Base-by-base conservation (phyloP, 2,888 invertebrate species). In the Eupelmus urozonus region DNA sequence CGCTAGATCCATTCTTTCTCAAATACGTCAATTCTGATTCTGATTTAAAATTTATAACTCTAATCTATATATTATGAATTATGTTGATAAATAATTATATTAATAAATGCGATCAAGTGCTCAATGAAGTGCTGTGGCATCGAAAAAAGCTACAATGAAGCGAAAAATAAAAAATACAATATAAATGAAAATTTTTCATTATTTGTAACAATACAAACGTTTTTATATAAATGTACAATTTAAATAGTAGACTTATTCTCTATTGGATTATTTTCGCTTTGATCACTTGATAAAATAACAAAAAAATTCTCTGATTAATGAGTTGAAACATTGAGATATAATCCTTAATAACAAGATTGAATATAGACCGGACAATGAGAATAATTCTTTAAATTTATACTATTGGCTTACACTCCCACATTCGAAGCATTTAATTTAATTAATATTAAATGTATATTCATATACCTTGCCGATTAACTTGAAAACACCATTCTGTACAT, bases 221-320 rank as follows among this genome's bases (percentile, higher is more conserved):
- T 66, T 75, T 71, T 75, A 71, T 75, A 73, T 65, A 60, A 66
- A 78, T 65, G 70, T 79, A 71, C 49, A 42, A 71, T 67, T 65
- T 27, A 25, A 40, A 66, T n/a, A 71, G 49, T 75, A 78, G 76
- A 16, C 45, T 25, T 18, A 42, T 18, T 55, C 53, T 53, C 1
- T 60, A 40, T 67, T 66, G 3, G 18, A 66, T 65, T 70, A 2
- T 27, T 59, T 74, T 59, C 11, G 16, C 7, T 40, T 4, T 59
- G 49, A 16, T 11, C 13, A 49, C n/a, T 49, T 13, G 16, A 49
- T 63, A n/a, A 18, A 49, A 34, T 0, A 57, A 63, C 1, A 16
- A 57, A 23, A 57, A 1, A 1, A 25, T 45, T 45, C 13, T 45
- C 16, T 13, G 45, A 13, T 45, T 34, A 16, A 16, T 45, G 9